Percentiles rank a stretch among this genome's conserved stretches.
Evolutionary conservation across 2,797 vertebrate genomes (phyloP).

Genomic region (Hafferia zeledoni): DNA sequence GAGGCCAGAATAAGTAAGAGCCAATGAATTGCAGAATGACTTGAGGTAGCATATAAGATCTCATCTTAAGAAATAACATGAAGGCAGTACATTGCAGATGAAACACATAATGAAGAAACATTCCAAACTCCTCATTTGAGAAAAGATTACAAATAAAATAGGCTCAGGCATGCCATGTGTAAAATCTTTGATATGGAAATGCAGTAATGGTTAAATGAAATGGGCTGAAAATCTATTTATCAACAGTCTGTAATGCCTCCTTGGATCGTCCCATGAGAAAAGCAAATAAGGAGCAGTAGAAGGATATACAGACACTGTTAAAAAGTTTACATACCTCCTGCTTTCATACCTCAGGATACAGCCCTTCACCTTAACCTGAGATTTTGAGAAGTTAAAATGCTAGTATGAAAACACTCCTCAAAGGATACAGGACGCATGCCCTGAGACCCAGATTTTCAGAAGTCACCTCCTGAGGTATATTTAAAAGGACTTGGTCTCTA

Average conservation of each 20-base stretch:
- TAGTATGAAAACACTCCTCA: background rate
- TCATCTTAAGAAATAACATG: conserved; percentile 62
- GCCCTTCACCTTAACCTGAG: background rate
- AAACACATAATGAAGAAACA: conserved; percentile 53
- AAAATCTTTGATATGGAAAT: conserved; percentile 70
- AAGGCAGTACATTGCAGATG: conserved; percentile 29
- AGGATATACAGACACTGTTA: conserved; percentile 20
- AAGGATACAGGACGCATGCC: background rate
- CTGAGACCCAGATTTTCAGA: background rate
- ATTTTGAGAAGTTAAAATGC: background rate
- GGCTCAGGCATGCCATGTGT: conserved; percentile 43
- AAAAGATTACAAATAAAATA: conserved; percentile 59
- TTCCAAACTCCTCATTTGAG: conserved; percentile 54
- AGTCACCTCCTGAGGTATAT: background rate
- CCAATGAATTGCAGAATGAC: conserved; percentile 45
- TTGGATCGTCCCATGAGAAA: conserved; percentile 61
- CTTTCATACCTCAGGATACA: background rate
- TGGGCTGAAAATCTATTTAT: conserved; percentile 59
- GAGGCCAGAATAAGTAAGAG: conserved; percentile 67
- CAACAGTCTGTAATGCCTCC: conserved; percentile 41
- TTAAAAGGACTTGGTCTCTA: background rate
- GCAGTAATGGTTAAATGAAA: conserved; percentile 59
- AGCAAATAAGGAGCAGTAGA: conserved; percentile 56
- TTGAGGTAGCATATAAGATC: conserved; percentile 26
- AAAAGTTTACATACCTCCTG: conserved; percentile 36